A percentile compares a stretch with the other conserved stretches of the same genome.
These are phyloP conservation scores for Kryphioiulus occultus DNA, from an alignment of 2,888 invertebrate genomes.

Conservation along the genomic window DNA sequence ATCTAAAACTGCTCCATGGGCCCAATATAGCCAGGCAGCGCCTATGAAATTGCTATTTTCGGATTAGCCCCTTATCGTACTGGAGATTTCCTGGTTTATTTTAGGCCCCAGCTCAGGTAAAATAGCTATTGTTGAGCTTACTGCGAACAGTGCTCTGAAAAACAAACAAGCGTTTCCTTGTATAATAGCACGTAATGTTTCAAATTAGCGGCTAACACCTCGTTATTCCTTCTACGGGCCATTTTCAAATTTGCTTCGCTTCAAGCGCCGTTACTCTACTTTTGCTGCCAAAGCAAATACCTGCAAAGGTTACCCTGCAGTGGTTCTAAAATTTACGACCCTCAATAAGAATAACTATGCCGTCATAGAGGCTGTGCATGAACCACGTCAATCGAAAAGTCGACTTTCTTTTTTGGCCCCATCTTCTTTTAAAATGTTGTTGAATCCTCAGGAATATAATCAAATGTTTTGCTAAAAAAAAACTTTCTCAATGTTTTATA, in stretches of 20 bases:
- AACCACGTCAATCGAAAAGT: no score
- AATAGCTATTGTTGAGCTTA: neutral
- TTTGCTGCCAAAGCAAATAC: neutral
- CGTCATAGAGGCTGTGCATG: no score
- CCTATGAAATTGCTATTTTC: neutral
- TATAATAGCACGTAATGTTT: neutral
- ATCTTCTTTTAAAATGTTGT: no score
- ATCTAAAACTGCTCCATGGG: neutral
- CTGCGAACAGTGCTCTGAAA: neutral
- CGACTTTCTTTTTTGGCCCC: no score
- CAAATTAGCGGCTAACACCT: neutral
- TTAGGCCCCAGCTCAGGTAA: slow-evolving; percentile 14
- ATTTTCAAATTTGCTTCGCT: neutral
- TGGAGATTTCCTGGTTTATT: slow-evolving; percentile 16
- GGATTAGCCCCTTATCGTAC: neutral
- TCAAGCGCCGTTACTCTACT: neutral
- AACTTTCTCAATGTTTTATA: no score
- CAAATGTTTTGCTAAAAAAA: no score
- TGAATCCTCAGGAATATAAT: no score
- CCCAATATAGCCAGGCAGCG: neutral
- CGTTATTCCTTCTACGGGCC: neutral
- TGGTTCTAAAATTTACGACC: no score
- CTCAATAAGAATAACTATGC: no score
- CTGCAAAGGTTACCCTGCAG: neutral
- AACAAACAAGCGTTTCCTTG: neutral